phyloP scores from a whole-genome alignment of 2,797 vertebrate species.

The Hemitrygon akajei region DNA sequence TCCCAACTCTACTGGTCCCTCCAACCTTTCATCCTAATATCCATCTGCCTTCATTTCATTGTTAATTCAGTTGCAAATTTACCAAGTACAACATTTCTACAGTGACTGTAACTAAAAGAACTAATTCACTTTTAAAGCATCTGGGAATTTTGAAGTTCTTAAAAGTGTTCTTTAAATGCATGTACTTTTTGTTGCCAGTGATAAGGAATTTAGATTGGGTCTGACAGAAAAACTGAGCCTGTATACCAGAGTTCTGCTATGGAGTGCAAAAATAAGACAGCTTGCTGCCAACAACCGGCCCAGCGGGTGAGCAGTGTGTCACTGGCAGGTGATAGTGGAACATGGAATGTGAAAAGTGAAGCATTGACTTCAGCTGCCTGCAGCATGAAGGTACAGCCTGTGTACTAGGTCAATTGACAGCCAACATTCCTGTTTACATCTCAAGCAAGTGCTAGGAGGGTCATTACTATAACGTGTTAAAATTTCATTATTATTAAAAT shows the following conservation, averaged over 20 bases:
- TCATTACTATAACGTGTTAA: neutral
- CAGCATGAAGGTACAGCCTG: neutral
- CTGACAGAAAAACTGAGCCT: neutral
- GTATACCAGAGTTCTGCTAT: neutral
- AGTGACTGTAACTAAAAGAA: too few species aligned
- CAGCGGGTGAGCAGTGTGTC: neutral
- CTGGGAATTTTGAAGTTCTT: neutral
- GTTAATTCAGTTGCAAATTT: neutral
- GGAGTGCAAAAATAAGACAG: neutral
- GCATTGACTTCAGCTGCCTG: too few species aligned
- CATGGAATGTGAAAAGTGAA: neutral
- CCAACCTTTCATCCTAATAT: neutral
- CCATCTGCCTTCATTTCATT: neutral
- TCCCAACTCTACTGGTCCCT: neutral
- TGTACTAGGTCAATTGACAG: neutral
- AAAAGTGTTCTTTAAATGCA: neutral
- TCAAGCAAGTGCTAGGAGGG: neutral
- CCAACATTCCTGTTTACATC: neutral
- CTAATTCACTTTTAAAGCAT: neutral
- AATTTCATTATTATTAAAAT: neutral
- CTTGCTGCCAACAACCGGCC: neutral
- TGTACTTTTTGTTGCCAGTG: neutral
- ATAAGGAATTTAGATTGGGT: neutral
- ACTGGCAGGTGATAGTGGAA: neutral
- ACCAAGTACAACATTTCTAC: neutral